Evolutionary conservation across 2,113 vertebrate genomes (phyloP).

Genomic region (Salvelinus namaycush): DNA sequence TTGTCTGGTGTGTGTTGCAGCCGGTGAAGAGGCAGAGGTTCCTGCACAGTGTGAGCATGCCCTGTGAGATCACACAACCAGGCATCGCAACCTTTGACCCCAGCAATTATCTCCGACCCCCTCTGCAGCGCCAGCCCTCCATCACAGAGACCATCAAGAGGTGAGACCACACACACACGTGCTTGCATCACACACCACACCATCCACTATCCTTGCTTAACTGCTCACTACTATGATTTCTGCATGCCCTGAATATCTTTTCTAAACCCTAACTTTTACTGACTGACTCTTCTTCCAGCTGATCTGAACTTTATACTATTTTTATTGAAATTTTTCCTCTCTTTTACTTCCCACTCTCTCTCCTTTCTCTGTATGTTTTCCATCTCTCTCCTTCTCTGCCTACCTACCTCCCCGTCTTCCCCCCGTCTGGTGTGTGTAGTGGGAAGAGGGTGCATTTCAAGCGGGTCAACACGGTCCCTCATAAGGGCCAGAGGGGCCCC

Average conservation of each 20-base stretch:
- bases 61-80: conserved; percentile 76
- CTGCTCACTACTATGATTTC: background rate
- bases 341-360: background rate
- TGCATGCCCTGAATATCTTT: background rate
- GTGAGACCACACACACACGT: conserved; percentile 62
- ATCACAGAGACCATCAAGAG: conserved; percentile 93
- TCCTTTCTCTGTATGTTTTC: background rate
- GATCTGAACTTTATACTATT: background rate
- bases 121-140: conserved; percentile 82
- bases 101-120: conserved; percentile 74
- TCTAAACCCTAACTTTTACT: conserved; percentile 10
- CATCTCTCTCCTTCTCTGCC: background rate
- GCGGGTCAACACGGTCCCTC: conserved; percentile 89
- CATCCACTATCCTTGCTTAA: background rate
- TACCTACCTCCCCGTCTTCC: background rate
- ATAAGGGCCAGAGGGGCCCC: conserved; percentile 78
- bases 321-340: background rate
- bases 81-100: conserved; percentile 65
- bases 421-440: conserved; percentile 36
- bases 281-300: background rate
- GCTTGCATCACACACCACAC: conserved; percentile 1
- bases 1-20: conserved; percentile 37
- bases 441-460: conserved; percentile 89
- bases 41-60: conserved; percentile 90
- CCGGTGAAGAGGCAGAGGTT: conserved; percentile 69